phyloP scores from a whole-genome alignment of 2,797 vertebrate genomes.

The Acanthopagrus latus region DNA sequence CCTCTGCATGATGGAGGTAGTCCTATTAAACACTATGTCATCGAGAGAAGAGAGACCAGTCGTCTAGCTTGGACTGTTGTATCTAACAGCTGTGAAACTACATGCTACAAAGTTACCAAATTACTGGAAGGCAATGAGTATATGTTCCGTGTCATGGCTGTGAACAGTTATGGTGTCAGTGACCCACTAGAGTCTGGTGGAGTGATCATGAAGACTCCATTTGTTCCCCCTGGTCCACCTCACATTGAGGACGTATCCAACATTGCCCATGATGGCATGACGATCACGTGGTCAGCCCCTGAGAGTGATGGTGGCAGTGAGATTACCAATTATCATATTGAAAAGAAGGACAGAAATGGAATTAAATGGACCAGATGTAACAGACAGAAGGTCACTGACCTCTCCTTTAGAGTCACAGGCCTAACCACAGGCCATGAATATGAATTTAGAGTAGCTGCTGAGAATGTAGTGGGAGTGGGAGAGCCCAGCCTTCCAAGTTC shows the following conservation, averaged over 20 bases:
- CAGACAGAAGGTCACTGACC: slow-evolving; percentile 94
- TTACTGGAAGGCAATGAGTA: slow-evolving; percentile 98
- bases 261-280: slow-evolving; percentile 96
- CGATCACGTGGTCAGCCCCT: slow-evolving; percentile 93
- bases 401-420: slow-evolving; percentile 93
- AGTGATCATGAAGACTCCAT: slow-evolving; percentile 95
- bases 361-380: slow-evolving; percentile 98
- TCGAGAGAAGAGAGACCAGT: slow-evolving; percentile 98
- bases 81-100: slow-evolving; percentile 88
- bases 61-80: slow-evolving; percentile 97
- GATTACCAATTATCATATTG: slow-evolving; percentile 93
- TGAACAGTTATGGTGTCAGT: slow-evolving; percentile 93
- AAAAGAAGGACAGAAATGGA: slow-evolving; percentile 95
- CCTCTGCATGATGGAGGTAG: slow-evolving; percentile 96
- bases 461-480: slow-evolving; percentile 95
- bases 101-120: slow-evolving; percentile 94
- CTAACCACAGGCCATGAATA: slow-evolving; percentile 95
- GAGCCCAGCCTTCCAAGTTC: slow-evolving; percentile 92
- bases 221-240: slow-evolving; percentile 92
- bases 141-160: slow-evolving; percentile 96
- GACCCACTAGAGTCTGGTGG: slow-evolving; percentile 90
- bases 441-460: slow-evolving; percentile 96
- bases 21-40: slow-evolving; percentile 93
- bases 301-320: slow-evolving; percentile 95
- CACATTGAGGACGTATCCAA: slow-evolving; percentile 93